A percentile compares a stretch with the other conserved stretches of the same genome.
phyloP scores from a whole-genome alignment of 2,113 vertebrate genomes.

The Stictonetta naevosa region DNA sequence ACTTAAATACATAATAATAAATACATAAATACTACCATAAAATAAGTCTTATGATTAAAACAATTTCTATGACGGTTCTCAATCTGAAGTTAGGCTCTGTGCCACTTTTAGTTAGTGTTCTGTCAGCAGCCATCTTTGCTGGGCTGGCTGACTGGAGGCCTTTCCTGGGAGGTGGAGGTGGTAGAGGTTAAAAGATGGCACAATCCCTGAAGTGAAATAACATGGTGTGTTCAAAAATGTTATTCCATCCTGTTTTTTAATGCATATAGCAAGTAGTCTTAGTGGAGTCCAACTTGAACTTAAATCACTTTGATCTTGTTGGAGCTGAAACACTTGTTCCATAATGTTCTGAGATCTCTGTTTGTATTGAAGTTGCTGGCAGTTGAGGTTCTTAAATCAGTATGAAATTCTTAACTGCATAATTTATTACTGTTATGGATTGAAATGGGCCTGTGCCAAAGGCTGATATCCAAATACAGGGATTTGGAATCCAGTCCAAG shows the following conservation, averaged over 20 bases:
- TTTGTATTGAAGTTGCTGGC: background rate
- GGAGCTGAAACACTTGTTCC: background rate
- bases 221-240: background rate
- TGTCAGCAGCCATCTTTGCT: fast-evolving
- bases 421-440: constrained; percentile 6
- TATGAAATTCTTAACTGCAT: constrained; percentile 3
- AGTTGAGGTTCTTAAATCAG: background rate
- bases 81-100: background rate
- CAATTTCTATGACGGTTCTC: background rate
- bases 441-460: background rate
- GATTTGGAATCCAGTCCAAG: constrained; percentile 5
- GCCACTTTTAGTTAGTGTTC: background rate
- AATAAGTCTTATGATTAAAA: background rate
- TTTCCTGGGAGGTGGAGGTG: background rate
- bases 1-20: too few relatives aligned
- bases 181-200: background rate
- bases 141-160: background rate
- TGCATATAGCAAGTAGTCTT: background rate
- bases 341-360: fast-evolving
- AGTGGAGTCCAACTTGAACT: background rate
- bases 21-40: too few relatives aligned
- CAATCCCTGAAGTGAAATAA: background rate
- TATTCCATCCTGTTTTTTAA: background rate
- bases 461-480: background rate
- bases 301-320: background rate